A percentile compares a stretch with the other conserved stretches of the same genome.
These are phyloP conservation scores for Papilio helenus DNA, from an alignment of 1,140 invertebrate species.

Conservation along the genomic window DNA sequence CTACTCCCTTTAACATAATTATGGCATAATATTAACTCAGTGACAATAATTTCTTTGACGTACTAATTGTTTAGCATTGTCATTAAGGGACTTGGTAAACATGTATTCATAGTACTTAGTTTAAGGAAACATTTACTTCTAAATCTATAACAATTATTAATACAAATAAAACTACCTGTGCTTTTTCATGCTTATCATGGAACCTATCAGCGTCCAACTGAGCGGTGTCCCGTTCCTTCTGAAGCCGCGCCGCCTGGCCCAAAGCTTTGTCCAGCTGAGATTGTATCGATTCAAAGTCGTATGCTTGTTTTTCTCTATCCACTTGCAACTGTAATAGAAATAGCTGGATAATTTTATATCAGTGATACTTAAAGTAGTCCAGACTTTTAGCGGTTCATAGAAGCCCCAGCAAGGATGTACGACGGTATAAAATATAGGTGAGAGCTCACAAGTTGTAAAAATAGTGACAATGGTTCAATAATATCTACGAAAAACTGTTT, in stretches of 20 bases:
- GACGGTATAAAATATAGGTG: too few relatives aligned
- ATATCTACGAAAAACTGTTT: neutral
- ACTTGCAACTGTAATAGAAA: conserved; percentile 88
- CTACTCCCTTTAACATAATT: too few relatives aligned
- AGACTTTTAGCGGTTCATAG: too few relatives aligned
- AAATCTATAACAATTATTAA: neutral
- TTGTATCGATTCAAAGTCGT: conserved; percentile 94
- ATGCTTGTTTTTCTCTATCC: conserved; percentile 94
- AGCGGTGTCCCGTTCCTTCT: conserved; percentile 94
- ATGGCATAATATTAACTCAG: neutral
- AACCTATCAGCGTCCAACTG: conserved; percentile 93
- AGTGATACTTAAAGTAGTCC: too few relatives aligned
- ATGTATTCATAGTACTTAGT: neutral
- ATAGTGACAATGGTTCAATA: too few relatives aligned
- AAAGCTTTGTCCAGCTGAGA: conserved; percentile 95
- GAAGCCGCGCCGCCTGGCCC: conserved; percentile 92
- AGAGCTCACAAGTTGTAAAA: too few relatives aligned
- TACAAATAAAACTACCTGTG: conserved; percentile 85
- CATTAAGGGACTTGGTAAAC: too few relatives aligned
- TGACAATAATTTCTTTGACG: too few relatives aligned
- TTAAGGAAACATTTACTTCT: neutral
- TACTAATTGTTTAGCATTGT: too few relatives aligned
- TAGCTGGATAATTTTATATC: neutral
- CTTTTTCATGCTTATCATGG: conserved; percentile 94
- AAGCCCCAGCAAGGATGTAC: too few relatives aligned